phyloP scores from a whole-genome alignment of 2,888 invertebrate species.

The Lamellibrachia columna region DNA sequence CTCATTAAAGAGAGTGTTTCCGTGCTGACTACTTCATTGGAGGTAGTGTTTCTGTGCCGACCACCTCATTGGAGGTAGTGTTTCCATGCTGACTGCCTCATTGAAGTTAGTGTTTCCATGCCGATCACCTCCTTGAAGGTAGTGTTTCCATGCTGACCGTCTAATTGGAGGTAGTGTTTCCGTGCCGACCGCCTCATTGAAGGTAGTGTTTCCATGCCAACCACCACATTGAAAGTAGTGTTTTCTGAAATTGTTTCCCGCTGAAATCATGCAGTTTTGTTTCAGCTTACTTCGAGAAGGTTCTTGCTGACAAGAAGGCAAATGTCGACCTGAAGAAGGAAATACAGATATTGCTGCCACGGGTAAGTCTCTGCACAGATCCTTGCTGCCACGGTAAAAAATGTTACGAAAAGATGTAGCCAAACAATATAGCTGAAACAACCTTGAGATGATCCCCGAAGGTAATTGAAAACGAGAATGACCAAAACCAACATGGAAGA shows the following conservation, averaged over 20 bases:
- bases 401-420: neutral
- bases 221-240: constrained; percentile 94
- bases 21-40: too few species aligned
- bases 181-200: constrained; percentile 77
- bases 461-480: too few species aligned
- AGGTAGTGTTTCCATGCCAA: constrained; percentile 86
- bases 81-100: constrained; percentile 74
- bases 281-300: constrained; percentile 83
- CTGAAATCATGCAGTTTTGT: neutral
- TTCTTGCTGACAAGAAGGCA: constrained; percentile 81
- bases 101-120: constrained; percentile 90
- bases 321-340: constrained; percentile 77
- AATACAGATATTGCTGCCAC: constrained; percentile 78
- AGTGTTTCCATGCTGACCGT: constrained; percentile 65
- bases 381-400: neutral
- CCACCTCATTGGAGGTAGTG: constrained; percentile 70
- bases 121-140: too few species aligned
- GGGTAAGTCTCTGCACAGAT: constrained; percentile 44
- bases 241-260: neutral
- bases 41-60: constrained; percentile 65
- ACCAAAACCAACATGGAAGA: too few species aligned
- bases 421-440: too few species aligned
- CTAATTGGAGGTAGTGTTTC: constrained; percentile 70
- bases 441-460: too few species aligned
- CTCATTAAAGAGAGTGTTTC: constrained; percentile 95